Evolutionary conservation across 1,140 invertebrate genomes (phyloP).

Genomic region (Drosophila nigromelanica): DNA sequence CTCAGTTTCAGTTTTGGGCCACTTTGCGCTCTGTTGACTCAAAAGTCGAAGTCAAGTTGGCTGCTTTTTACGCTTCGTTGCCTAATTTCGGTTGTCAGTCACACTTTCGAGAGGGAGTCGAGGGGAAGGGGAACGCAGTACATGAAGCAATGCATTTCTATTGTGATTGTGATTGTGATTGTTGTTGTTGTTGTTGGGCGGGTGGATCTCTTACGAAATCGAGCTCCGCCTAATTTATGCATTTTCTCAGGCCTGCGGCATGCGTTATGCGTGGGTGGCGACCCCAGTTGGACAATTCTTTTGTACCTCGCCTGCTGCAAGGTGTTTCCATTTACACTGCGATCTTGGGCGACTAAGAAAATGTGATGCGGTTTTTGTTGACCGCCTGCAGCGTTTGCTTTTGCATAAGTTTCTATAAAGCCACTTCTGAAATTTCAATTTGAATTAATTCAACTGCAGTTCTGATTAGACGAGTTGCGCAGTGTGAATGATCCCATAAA

Average conservation of each 20-base stretch:
- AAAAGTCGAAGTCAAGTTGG: slow-evolving; percentile 36
- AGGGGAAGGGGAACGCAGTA: slow-evolving; percentile 12
- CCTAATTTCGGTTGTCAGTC: slow-evolving; percentile 64
- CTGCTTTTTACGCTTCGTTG: slow-evolving; percentile 59
- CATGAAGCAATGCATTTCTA: slow-evolving; percentile 30
- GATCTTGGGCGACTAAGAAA: too few species aligned
- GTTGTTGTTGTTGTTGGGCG: too few species aligned
- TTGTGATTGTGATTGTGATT: not conserved
- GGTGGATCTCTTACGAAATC: slow-evolving; percentile 30
- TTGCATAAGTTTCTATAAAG: too few species aligned
- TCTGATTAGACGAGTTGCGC: slow-evolving; percentile 14
- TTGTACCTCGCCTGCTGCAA: slow-evolving; percentile 2
- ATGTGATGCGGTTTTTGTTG: too few species aligned
- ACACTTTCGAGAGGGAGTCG: slow-evolving; percentile 39
- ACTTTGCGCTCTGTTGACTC: slow-evolving; percentile 50
- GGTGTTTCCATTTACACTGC: slow-evolving; percentile 13
- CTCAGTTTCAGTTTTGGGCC: slow-evolving; percentile 6
- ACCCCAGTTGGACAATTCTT: not conserved
- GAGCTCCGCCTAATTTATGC: slow-evolving; percentile 61
- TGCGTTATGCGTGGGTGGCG: slow-evolving; percentile 62
- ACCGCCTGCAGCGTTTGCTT: too few species aligned
- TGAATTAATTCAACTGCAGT: slow-evolving; percentile 64
- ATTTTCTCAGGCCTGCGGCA: slow-evolving; percentile 57
- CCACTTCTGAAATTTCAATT: slow-evolving; percentile 19
- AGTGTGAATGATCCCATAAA: slow-evolving; percentile 44